Evolutionary conservation across 2,888 invertebrate species (phyloP), one percentile per base, ranked within the genome.

Genomic region (Pteria penguin): DNA sequence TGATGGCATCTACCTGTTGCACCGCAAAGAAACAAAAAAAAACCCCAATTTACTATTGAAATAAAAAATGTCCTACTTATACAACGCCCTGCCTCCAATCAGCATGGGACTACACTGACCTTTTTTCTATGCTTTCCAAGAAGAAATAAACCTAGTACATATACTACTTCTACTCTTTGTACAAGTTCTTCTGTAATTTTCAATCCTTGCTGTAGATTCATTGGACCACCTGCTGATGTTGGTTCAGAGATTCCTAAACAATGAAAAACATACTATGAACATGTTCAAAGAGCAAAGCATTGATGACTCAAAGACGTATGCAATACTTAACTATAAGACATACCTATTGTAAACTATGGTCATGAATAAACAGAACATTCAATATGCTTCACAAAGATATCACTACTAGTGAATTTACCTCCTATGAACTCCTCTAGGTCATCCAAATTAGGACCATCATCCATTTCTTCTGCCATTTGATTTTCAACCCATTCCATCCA

Each of bases 401-500:
- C n/a, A n/a, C n/a, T n/a, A 65, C 18, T 45, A 36, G 26, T n/a
- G 27, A 45, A n/a, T 2, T 14, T 67, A 91, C 91, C 91, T 80
- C 91, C 91, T 54, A 90, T 81, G 80, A 90, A 91, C 22, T 89
- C 87, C 31, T 90, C 90, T 67, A 89, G 83, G 74, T 90, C 90
- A 80, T 91, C 90, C 36, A 78, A 79, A 27, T 80, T 79, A 4
- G 88, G 88, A 24, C 82, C 79, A 26, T 90, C 90, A 76, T 88
- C 88, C 57, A 88, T 85, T 72, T 88, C 88, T 60, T 90, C 90
- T 31, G 89, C 87, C 89, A 91, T 88, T 65, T 89, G 87, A 79
- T 91, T 90, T 72, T 93, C 92, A 45, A 93, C 92, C 90, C 92
- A 92, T 74, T 90, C 90, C 90, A 92, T 91, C 93, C 93, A 93